A percentile compares a stretch with the other conserved stretches of the same genome.
phyloP scores from a whole-genome alignment of 2,113 vertebrate genomes.

The Dromiciops gliroides region DNA sequence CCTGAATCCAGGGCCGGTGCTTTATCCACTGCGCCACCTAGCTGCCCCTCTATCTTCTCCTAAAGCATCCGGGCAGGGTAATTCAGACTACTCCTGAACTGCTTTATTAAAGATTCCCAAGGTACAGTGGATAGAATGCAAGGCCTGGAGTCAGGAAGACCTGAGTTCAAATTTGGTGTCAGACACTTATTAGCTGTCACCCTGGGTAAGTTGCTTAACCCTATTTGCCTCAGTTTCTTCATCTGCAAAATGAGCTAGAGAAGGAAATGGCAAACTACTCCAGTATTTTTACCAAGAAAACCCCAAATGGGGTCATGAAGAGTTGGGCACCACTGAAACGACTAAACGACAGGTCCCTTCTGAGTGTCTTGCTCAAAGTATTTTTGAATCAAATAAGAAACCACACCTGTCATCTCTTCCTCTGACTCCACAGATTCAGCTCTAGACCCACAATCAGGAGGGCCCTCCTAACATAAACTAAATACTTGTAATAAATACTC shows the following conservation, averaged over 20 bases:
- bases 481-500: background rate
- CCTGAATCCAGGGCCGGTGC: no score
- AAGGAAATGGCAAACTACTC: background rate
- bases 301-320: background rate
- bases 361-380: background rate
- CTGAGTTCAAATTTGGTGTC: background rate
- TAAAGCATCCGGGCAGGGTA: background rate
- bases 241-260: background rate
- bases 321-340: background rate
- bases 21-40: no score
- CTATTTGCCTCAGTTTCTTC: background rate
- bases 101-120: background rate
- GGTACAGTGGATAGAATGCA: no score
- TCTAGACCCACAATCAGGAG: background rate
- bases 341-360: background rate
- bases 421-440: background rate
- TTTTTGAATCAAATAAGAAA: background rate
- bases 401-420: background rate
- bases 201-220: background rate
- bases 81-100: background rate
- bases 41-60: background rate
- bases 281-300: background rate
- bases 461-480: background rate
- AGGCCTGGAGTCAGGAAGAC: background rate
- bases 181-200: background rate